Conservation (phyloP, 1,140 invertebrate genomes). For the Arion vulgaris region DNA sequence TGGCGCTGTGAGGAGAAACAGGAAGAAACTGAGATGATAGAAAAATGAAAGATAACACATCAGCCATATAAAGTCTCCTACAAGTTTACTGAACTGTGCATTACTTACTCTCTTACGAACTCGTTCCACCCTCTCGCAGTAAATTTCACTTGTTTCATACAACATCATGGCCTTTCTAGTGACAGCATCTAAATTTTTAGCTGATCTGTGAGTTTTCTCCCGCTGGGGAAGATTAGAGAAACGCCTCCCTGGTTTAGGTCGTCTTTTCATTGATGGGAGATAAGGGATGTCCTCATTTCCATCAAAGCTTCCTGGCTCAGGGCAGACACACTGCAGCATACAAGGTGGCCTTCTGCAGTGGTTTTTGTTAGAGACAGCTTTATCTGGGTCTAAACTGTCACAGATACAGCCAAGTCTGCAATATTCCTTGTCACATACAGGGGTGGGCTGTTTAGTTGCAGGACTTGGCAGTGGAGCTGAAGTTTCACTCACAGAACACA, state of each 20-base stretch:
- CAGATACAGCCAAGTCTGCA: constrained; percentile 68
- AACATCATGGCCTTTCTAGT: constrained; percentile 65
- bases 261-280: constrained; percentile 38
- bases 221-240: constrained; percentile 58
- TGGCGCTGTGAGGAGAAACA: too few species aligned
- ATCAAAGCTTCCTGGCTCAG: constrained; percentile 3
- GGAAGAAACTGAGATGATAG: too few species aligned
- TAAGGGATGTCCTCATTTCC: constrained; percentile 39
- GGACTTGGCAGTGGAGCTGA: constrained; percentile 40
- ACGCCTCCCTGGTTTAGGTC: constrained; percentile 38
- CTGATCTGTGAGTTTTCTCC: constrained; percentile 57
- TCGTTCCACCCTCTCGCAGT: constrained; percentile 50
- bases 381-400: constrained; percentile 56
- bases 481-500: constrained; percentile 54
- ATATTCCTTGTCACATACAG: constrained; percentile 66
- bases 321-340: constrained; percentile 53
- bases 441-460: constrained; percentile 27
- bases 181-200: constrained; percentile 67
- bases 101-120: constrained; percentile 52
- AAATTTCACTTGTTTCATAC: constrained; percentile 66
- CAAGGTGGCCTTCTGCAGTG: constrained; percentile 56
- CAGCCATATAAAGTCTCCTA: too few species aligned
- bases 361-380: not conserved
- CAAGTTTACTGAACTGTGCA: not conserved
- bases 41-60: too few species aligned